Percentiles rank a stretch among this genome's conserved stretches.
Evolutionary conservation across 2,888 invertebrate species (phyloP).

Genomic region (Metellina segmentata): DNA sequence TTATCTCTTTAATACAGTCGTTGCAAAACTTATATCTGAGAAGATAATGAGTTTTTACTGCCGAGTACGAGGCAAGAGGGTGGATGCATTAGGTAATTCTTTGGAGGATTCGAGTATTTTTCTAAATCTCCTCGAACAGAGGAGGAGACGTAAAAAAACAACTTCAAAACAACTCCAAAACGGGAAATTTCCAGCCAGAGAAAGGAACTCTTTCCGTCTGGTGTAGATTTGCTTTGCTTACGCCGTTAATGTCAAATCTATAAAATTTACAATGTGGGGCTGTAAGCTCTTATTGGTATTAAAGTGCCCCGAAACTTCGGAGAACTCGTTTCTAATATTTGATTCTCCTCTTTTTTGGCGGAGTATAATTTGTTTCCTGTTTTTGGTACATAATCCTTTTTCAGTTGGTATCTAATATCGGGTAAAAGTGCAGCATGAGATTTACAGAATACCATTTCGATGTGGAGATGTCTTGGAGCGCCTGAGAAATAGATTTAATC

Average conservation of each 20-base stretch:
- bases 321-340: not conserved
- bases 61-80: not conserved
- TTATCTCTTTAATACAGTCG: not conserved
- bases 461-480: not conserved
- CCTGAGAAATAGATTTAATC: not conserved
- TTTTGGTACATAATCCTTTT: not conserved
- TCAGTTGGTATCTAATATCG: not conserved
- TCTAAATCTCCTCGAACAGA: constrained; percentile 1
- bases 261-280: constrained; percentile 18
- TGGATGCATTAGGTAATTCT: not conserved
- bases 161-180: not conserved
- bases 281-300: constrained; percentile 17
- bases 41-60: not conserved
- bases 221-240: not conserved
- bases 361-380: not conserved
- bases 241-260: constrained; percentile 16
- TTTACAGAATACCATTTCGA: not conserved
- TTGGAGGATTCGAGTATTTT: constrained; percentile 13
- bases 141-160: not conserved
- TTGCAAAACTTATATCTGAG: not conserved
- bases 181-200: too few relatives aligned
- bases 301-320: not conserved
- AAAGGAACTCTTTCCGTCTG: not conserved
- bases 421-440: not conserved
- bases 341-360: not conserved